A percentile compares a stretch with the other conserved stretches of the same genome.
Conservation (phyloP, 1,140 invertebrate genomes). For the Saccostrea echinata region DNA sequence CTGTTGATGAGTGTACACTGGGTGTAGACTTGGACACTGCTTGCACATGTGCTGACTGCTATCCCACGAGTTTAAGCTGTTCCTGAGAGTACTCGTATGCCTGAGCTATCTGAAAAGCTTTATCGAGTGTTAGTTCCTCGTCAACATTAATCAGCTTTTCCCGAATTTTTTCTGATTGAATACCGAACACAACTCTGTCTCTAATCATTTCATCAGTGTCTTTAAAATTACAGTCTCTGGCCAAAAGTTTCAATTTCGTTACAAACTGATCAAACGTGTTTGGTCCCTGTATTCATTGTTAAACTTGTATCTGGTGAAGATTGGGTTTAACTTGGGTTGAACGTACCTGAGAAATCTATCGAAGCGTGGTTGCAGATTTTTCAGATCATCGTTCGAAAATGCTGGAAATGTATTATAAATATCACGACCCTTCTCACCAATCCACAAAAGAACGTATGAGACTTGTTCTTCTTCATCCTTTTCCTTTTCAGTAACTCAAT, state of each 20-base stretch:
- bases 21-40: neutral
- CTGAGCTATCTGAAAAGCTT: slow-evolving; percentile 20
- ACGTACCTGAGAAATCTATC: slow-evolving; percentile 44
- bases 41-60: neutral
- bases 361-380: slow-evolving; percentile 40
- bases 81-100: slow-evolving; percentile 40
- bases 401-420: slow-evolving; percentile 44
- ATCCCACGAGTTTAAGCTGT: slow-evolving; percentile 6
- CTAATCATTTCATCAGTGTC: slow-evolving; percentile 39
- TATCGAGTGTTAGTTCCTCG: slow-evolving; percentile 16
- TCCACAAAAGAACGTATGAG: slow-evolving; percentile 52
- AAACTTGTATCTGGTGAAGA: slow-evolving; percentile 45
- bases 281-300: slow-evolving; percentile 14
- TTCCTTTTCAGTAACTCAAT: too few relatives aligned
- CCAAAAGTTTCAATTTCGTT: slow-evolving; percentile 22
- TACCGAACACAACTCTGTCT: slow-evolving; percentile 27
- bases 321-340: slow-evolving; percentile 50
- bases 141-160: neutral
- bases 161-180: slow-evolving; percentile 21
- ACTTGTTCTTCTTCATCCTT: slow-evolving; percentile 49
- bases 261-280: slow-evolving; percentile 15
- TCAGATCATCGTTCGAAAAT: slow-evolving; percentile 19
- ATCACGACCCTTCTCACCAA: slow-evolving; percentile 47
- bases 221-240: slow-evolving; percentile 9
- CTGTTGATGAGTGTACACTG: neutral